Conservation (phyloP, 2,797 vertebrate genomes). For the Chanos chanos region DNA sequence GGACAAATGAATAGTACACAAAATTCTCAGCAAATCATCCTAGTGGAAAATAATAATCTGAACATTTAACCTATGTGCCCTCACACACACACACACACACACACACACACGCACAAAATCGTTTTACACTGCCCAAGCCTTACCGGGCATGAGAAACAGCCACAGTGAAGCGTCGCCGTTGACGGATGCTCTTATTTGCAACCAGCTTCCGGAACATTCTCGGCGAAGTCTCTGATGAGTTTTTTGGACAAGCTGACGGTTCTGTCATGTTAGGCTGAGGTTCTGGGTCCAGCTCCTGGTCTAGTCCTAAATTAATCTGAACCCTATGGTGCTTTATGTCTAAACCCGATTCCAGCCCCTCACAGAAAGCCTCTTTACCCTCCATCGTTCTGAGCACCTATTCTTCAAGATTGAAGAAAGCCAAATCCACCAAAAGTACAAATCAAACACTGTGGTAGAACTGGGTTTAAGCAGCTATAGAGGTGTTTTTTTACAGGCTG, state of each 20-base stretch:
- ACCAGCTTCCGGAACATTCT: slow-evolving; percentile 83
- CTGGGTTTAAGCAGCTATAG: too few relatives aligned
- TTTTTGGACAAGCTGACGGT: slow-evolving; percentile 70
- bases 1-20: too few relatives aligned
- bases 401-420: too few relatives aligned
- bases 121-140: slow-evolving; percentile 44
- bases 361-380: too few relatives aligned
- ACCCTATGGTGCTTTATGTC: slow-evolving; percentile 20
- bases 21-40: too few relatives aligned
- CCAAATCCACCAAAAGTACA: too few relatives aligned
- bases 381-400: too few relatives aligned
- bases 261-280: slow-evolving; percentile 8
- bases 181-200: slow-evolving; percentile 81
- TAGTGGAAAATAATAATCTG: too few relatives aligned
- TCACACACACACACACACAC: neutral
- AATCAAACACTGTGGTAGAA: too few relatives aligned
- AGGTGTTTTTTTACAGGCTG: too few relatives aligned
- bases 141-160: slow-evolving; percentile 87
- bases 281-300: neutral
- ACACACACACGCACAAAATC: slow-evolving; percentile 3
- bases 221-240: slow-evolving; percentile 75
- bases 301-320: neutral
- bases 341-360: slow-evolving; percentile 15
- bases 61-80: neutral
- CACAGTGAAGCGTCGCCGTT: slow-evolving; percentile 84